Conservation (phyloP, 2,888 invertebrate genomes). For the Ectropis crepuscularia region DNA sequence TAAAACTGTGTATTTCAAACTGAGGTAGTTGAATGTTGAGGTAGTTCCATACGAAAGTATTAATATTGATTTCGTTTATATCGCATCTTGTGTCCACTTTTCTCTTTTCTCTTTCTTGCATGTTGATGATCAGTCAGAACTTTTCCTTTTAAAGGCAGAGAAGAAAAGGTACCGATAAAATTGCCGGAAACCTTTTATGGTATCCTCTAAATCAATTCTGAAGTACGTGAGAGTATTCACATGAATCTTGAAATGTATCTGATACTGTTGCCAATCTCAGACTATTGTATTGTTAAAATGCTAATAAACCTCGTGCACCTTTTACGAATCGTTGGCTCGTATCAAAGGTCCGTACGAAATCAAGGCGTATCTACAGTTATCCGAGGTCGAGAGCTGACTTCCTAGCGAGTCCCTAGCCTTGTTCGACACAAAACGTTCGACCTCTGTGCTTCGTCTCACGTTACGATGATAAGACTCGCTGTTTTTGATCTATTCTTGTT, state of each 20-base stretch:
- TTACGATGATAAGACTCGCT: slow-evolving; percentile 4
- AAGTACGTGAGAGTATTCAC: slow-evolving; percentile 25
- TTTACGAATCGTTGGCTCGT: slow-evolving; percentile 14
- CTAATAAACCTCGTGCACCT: slow-evolving; percentile 8
- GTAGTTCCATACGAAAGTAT: no score
- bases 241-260: slow-evolving; percentile 12
- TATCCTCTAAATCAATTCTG: slow-evolving; percentile 16
- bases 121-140: no score
- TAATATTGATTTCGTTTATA: not conserved
- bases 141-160: no score
- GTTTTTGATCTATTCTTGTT: not conserved
- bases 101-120: no score
- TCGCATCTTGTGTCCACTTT: not conserved
- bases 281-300: slow-evolving; percentile 9
- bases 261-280: slow-evolving; percentile 4
- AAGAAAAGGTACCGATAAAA: no score
- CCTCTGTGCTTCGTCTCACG: slow-evolving; percentile 13
- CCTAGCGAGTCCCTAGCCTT: slow-evolving; percentile 33
- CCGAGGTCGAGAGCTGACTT: slow-evolving; percentile 30
- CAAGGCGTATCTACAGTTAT: slow-evolving; percentile 8
- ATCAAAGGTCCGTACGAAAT: slow-evolving; percentile 16
- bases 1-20: no score
- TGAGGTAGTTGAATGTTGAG: no score
- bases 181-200: not conserved
- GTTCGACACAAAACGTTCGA: slow-evolving; percentile 28